phyloP scores from a whole-genome alignment of 2,113 vertebrate species.

The Arizona elegans region DNA sequence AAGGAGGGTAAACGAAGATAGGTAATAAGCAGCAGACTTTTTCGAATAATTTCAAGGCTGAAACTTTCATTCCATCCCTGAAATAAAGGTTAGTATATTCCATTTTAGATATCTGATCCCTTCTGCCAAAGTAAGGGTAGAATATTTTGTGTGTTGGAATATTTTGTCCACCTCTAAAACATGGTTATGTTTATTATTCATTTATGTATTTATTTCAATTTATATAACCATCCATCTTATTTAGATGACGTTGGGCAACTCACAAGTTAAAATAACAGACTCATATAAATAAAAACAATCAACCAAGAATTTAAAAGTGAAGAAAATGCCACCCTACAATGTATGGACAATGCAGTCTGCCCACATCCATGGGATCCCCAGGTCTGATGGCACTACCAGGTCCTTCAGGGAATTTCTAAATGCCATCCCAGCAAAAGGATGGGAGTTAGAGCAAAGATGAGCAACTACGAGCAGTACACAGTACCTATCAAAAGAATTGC shows the following conservation, averaged over 20 bases:
- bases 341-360: not conserved
- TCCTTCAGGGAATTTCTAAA: not conserved
- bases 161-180: not conserved
- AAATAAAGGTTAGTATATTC: not conserved
- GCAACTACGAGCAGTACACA: not conserved
- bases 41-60: too few relatives aligned
- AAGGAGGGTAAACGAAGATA: too few relatives aligned
- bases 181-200: not conserved
- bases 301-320: not conserved
- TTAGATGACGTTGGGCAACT: not conserved
- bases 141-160: not conserved
- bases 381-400: not conserved
- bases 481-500: not conserved
- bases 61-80: too few relatives aligned
- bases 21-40: too few relatives aligned
- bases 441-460: not conserved
- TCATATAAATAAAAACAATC: not conserved
- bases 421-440: not conserved
- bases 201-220: not conserved
- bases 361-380: not conserved
- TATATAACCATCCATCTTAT: not conserved
- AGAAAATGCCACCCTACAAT: not conserved
- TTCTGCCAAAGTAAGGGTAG: not conserved
- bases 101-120: not conserved
- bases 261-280: not conserved